Percentiles rank a stretch among this genome's conserved stretches.
phyloP scores from a whole-genome alignment of 2,113 vertebrate species.

The rat (Rattus norvegicus) region DNA sequence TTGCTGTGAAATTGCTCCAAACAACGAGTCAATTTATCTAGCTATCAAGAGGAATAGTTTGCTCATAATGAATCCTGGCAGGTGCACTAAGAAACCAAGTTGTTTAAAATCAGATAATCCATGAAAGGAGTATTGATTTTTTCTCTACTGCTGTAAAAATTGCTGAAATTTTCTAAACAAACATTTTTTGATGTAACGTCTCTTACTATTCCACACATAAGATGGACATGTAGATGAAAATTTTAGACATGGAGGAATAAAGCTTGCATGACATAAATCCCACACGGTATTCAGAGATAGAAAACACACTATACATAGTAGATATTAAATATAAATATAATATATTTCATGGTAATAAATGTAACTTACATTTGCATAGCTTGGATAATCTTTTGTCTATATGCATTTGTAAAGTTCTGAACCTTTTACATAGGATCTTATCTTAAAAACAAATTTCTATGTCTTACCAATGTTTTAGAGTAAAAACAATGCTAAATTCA shows the following conservation, averaged over 20 bases:
- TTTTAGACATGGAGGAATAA: not conserved
- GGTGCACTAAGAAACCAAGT: not conserved
- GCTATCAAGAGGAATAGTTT: slow-evolving; percentile 6
- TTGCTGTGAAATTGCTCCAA: slow-evolving; percentile 39
- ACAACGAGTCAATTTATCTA: slow-evolving; percentile 24
- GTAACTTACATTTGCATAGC: not conserved
- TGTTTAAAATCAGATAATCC: slow-evolving; percentile 58
- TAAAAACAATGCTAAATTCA: not conserved
- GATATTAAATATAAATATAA: not conserved
- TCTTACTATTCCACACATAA: not conserved
- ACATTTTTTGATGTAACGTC: not conserved
- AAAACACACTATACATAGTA: not conserved
- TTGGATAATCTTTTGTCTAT: not conserved
- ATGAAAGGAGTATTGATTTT: slow-evolving; percentile 14
- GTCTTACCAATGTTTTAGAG: not conserved
- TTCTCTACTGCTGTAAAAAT: not conserved
- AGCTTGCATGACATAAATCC: not conserved
- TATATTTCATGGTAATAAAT: not conserved
- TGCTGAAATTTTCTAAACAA: not conserved
- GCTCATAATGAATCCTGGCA: slow-evolving; percentile 28
- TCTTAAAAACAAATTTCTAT: not conserved
- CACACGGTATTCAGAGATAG: not conserved
- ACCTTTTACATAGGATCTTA: not conserved
- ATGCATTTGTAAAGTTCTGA: not conserved
- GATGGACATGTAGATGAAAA: not conserved